These are phyloP conservation scores for Rhabdornis inornatus DNA, from an alignment of 2,113 vertebrate genomes.

Conservation along the genomic window DNA sequence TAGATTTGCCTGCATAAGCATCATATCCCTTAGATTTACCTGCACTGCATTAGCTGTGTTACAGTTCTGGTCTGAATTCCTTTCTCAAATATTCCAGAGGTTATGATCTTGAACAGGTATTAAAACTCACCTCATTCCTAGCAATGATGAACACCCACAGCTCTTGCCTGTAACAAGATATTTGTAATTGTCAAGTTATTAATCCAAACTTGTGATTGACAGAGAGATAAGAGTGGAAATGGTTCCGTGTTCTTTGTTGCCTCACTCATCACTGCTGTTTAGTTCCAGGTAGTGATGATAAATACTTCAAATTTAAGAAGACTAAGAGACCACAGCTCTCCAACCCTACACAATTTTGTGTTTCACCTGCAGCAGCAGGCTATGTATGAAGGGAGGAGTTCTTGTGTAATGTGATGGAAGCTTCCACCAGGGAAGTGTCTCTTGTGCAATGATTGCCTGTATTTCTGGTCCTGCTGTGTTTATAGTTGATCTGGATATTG, in stretches of 20 bases:
- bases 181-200: background rate
- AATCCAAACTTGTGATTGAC: background rate
- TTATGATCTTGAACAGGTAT: background rate
- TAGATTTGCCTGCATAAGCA: background rate
- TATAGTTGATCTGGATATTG: background rate
- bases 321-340: background rate
- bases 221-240: background rate
- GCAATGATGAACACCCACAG: background rate
- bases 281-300: background rate
- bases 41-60: background rate
- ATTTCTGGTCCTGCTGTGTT: background rate
- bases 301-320: background rate
- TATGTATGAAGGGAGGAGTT: background rate
- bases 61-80: background rate
- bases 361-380: background rate
- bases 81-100: background rate
- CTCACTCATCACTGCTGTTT: background rate
- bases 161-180: background rate
- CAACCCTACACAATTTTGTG: background rate
- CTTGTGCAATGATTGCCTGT: background rate
- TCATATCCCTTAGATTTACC: background rate
- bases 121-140: background rate
- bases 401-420: background rate
- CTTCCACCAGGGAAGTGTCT: background rate
- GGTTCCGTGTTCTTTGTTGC: background rate